phyloP scores from a whole-genome alignment of 2,888 invertebrate species.

The Hydriomena furcata region DNA sequence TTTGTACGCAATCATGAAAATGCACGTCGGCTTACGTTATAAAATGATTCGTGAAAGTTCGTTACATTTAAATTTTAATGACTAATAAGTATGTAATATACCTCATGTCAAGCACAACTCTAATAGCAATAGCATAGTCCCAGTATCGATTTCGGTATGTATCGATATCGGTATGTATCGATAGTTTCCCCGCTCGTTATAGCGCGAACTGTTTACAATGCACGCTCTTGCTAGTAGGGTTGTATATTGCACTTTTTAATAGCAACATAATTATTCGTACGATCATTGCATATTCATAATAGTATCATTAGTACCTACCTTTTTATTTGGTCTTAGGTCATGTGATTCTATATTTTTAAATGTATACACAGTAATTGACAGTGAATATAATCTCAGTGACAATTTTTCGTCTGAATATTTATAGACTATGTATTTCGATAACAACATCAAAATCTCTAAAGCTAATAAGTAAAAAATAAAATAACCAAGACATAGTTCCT shows the following conservation, averaged over 20 bases:
- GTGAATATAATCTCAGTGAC: constrained; percentile 64
- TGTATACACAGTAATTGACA: constrained; percentile 41
- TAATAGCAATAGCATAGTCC: constrained; percentile 41
- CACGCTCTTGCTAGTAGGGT: constrained; percentile 35
- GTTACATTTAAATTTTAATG: constrained; percentile 45
- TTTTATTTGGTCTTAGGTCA: constrained; percentile 53
- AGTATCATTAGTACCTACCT: constrained; percentile 50
- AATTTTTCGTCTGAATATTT: constrained; percentile 57
- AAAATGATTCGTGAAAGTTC: constrained; percentile 38
- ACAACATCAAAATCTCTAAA: constrained; percentile 73
- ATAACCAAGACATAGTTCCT: constrained; percentile 82
- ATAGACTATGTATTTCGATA: constrained; percentile 78
- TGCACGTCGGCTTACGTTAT: constrained; percentile 51
- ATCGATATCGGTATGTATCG: constrained; percentile 20
- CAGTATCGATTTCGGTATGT: constrained; percentile 24
- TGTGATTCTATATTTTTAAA: constrained; percentile 34
- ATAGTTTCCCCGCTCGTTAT: constrained; percentile 13
- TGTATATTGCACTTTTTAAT: constrained; percentile 34
- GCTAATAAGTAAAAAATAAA: constrained; percentile 57
- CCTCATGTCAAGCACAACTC: constrained; percentile 38
- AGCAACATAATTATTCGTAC: constrained; percentile 39
- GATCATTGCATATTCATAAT: constrained; percentile 49
- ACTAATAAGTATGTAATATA: constrained; percentile 49
- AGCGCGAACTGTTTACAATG: constrained; percentile 16
- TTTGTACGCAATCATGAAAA: constrained; percentile 46